Conservation (phyloP, 2,888 invertebrate genomes). For the Amphipyra berbera region DNA sequence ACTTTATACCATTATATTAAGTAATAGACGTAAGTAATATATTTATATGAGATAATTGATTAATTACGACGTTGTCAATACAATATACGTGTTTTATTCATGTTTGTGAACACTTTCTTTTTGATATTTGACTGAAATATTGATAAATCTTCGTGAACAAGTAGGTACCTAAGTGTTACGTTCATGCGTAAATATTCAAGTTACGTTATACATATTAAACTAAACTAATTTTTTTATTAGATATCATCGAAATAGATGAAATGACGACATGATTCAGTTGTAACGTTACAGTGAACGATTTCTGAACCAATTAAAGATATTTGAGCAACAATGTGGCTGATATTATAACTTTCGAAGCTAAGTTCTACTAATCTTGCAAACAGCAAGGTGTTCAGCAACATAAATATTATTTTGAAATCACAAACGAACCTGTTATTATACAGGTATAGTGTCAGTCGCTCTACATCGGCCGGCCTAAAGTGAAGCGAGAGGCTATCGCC, state of each 20-base stretch:
- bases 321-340: slow-evolving; percentile 26
- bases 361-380: slow-evolving; percentile 30
- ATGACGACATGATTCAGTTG: slow-evolving; percentile 28
- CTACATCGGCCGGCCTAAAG: slow-evolving; percentile 28
- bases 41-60: no score
- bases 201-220: background rate
- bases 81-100: slow-evolving; percentile 32
- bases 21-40: background rate
- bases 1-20: no score
- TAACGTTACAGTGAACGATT: slow-evolving; percentile 24
- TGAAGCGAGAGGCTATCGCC: slow-evolving; percentile 38
- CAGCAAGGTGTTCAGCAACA: slow-evolving; percentile 37
- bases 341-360: slow-evolving; percentile 34
- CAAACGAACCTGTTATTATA: slow-evolving; percentile 42
- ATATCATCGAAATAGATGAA: slow-evolving; percentile 1
- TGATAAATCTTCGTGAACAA: background rate
- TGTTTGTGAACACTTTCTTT: slow-evolving; percentile 26
- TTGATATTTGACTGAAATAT: slow-evolving; percentile 12
- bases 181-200: no score
- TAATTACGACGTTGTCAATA: slow-evolving; percentile 32
- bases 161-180: background rate
- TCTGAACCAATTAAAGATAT: slow-evolving; percentile 28
- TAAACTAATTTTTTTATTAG: no score
- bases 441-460: slow-evolving; percentile 13
- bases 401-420: slow-evolving; percentile 51